Evolutionary conservation across 2,888 invertebrate species (phyloP).

Genomic region (Melipona beecheii): DNA sequence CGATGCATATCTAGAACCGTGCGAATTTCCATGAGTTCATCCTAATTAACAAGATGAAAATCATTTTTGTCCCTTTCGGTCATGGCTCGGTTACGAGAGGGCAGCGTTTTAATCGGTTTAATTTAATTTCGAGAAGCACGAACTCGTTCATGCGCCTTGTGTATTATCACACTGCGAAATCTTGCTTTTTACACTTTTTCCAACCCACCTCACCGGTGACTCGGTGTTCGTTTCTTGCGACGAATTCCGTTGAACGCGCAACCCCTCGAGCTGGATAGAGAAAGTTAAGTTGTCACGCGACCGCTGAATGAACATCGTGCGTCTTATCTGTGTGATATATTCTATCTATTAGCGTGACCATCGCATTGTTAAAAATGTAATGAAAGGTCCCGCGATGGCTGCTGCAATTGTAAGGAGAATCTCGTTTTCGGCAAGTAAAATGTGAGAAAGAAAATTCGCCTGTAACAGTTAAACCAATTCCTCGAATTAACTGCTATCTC

Average conservation of each 20-base stretch:
- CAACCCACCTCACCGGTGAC: neutral
- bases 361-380: slow-evolving; percentile 50
- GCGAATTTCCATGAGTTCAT: slow-evolving; percentile 41
- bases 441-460: slow-evolving; percentile 1
- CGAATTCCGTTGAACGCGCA: slow-evolving; percentile 43
- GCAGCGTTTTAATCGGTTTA: slow-evolving; percentile 46
- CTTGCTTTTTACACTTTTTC: slow-evolving; percentile 25
- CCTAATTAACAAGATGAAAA: slow-evolving; percentile 54
- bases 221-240: slow-evolving; percentile 43
- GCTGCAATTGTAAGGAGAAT: slow-evolving; percentile 23
- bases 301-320: slow-evolving; percentile 36
- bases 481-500: neutral
- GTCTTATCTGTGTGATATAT: slow-evolving; percentile 47
- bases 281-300: slow-evolving; percentile 55
- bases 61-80: slow-evolving; percentile 30
- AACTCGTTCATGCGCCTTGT: slow-evolving; percentile 20
- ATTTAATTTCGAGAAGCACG: slow-evolving; percentile 34
- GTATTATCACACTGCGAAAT: slow-evolving; percentile 49
- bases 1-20: slow-evolving; percentile 22
- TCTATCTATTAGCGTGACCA: slow-evolving; percentile 31
- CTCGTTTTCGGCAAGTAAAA: slow-evolving; percentile 8
- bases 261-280: slow-evolving; percentile 6
- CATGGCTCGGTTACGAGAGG: neutral
- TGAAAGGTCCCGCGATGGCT: neutral
- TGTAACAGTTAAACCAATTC: neutral